Percentiles rank a stretch among this genome's conserved stretches.
phyloP scores from a whole-genome alignment of 2,888 invertebrate species.

The Antheraea yamamai region DNA sequence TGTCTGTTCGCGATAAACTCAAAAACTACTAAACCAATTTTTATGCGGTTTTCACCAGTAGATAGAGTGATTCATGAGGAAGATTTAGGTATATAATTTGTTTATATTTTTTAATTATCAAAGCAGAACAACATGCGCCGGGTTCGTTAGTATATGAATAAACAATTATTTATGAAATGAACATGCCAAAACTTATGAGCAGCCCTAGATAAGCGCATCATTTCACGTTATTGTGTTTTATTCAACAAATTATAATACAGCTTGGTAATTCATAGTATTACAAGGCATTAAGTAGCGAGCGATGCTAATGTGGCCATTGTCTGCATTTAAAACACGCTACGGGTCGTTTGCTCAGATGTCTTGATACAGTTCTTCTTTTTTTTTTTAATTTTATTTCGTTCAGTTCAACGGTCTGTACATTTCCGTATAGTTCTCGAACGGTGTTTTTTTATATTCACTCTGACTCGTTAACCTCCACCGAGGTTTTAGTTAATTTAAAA shows the following conservation, averaged over 20 bases:
- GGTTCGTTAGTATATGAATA: neutral
- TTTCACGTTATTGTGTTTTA: conserved; percentile 40
- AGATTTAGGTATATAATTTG: no score
- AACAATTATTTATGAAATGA: neutral
- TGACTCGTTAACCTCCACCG: neutral
- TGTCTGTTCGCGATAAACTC: no score
- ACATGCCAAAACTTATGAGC: neutral
- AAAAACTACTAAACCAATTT: no score
- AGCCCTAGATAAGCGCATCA: conserved; percentile 29
- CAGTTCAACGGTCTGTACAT: conserved; percentile 5
- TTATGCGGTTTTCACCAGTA: no score
- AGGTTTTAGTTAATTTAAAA: neutral
- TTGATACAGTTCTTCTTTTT: neutral
- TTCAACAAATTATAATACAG: conserved; percentile 38
- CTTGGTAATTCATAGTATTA: conserved; percentile 36
- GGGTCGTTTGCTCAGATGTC: conserved; percentile 17
- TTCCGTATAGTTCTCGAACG: conserved; percentile 9
- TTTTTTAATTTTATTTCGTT: conserved; percentile 13
- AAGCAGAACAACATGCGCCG: no score
- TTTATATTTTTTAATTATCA: neutral
- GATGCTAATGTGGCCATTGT: conserved; percentile 42
- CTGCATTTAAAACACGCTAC: conserved; percentile 14
- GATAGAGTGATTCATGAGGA: no score
- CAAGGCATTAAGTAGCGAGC: conserved; percentile 23
- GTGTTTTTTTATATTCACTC: neutral